These are phyloP conservation scores for Vanessa tameamea DNA, from an alignment of 1,140 invertebrate species.

Conservation along the genomic window DNA sequence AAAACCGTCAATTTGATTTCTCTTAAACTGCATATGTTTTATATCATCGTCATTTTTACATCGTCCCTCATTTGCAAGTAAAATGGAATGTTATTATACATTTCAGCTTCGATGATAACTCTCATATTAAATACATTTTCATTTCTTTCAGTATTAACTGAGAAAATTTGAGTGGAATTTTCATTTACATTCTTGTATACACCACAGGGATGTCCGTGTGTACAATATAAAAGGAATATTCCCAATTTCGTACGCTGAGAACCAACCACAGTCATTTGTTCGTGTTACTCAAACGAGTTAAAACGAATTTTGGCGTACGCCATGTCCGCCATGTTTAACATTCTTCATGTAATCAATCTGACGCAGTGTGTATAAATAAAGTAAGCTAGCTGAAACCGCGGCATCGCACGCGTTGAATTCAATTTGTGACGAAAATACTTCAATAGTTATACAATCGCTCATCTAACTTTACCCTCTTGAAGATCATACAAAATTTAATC, in stretches of 20 bases:
- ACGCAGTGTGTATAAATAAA: constrained; percentile 1
- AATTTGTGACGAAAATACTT: no score
- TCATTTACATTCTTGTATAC: constrained; percentile 16
- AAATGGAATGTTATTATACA: no score
- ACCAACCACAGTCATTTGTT: constrained; percentile 66
- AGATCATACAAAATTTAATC: no score
- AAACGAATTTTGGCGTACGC: constrained; percentile 54
- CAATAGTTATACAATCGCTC: no score
- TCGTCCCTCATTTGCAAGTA: no score
- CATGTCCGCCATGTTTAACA: constrained; percentile 49
- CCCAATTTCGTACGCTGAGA: constrained; percentile 52
- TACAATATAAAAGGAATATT: constrained; percentile 39
- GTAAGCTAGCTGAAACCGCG: no score
- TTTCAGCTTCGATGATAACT: no score
- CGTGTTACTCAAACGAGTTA: constrained; percentile 52
- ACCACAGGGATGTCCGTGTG: constrained; percentile 12
- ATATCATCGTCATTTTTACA: no score
- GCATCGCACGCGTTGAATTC: no score
- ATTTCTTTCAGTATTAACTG: constrained; percentile 10
- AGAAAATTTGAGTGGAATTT: constrained; percentile 21
- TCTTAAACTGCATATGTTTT: no score
- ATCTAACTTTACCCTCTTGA: no score
- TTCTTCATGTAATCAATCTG: constrained; percentile 53
- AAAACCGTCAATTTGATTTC: no score
- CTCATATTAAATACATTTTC: constrained; percentile 9